phyloP scores from a whole-genome alignment of 2,888 invertebrate species.

The Habroteleia sp. region DNA sequence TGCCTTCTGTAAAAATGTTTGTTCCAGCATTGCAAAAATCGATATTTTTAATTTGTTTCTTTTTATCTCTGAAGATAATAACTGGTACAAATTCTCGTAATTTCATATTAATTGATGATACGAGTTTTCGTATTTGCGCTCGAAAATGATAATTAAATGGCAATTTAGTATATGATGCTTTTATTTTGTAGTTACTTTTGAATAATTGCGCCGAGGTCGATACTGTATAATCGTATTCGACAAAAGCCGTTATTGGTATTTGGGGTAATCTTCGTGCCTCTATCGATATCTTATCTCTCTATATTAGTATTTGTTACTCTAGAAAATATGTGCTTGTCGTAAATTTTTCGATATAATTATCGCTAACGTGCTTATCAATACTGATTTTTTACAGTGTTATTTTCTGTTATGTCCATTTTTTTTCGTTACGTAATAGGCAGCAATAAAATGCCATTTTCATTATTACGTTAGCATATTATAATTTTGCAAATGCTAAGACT shows the following conservation, averaged over 20 bases:
- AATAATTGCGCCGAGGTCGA: not conserved
- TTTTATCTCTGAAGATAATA: too few species aligned
- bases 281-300: not conserved
- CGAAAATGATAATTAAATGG: too few species aligned
- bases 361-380: not conserved
- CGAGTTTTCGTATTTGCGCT: too few species aligned
- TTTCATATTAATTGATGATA: too few species aligned
- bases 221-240: not conserved
- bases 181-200: not conserved
- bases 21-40: too few species aligned
- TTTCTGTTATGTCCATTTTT: not conserved
- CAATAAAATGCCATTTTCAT: not conserved
- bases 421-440: not conserved
- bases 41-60: too few species aligned
- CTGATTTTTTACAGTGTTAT: slow-evolving; percentile 1
- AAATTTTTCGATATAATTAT: slow-evolving; percentile 4
- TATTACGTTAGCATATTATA: not conserved
- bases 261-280: not conserved
- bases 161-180: too few species aligned
- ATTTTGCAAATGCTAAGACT: not conserved
- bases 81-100: too few species aligned
- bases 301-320: not conserved
- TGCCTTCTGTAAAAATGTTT: too few species aligned
- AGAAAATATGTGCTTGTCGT: not conserved
- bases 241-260: not conserved